A percentile compares a stretch with the other conserved stretches of the same genome.
phyloP scores from a whole-genome alignment of 2,888 invertebrate genomes.

The Dynastes grantii region DNA sequence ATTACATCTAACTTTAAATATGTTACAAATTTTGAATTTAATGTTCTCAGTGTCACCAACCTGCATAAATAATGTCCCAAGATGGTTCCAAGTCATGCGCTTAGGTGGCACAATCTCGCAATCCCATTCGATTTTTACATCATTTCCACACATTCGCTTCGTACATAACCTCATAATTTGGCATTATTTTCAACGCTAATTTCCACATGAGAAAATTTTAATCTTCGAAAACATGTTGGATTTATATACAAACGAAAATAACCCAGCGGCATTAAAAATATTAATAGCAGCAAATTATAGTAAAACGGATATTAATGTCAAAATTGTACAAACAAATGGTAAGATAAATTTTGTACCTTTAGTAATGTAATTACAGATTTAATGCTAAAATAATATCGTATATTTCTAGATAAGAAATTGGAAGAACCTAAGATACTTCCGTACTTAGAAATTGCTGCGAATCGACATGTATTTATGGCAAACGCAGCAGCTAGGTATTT shows the following conservation, averaged over 20 bases:
- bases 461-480: slow-evolving; percentile 79
- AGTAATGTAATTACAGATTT: slow-evolving; percentile 34
- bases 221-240: slow-evolving; percentile 74
- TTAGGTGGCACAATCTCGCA: neutral
- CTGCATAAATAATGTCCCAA: neutral
- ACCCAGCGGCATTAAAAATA: slow-evolving; percentile 84
- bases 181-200: neutral
- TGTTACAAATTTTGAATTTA: no score
- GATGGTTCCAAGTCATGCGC: neutral
- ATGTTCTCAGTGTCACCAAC: neutral
- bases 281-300: slow-evolving; percentile 80
- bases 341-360: slow-evolving; percentile 54
- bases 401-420: slow-evolving; percentile 70
- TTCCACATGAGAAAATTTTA: neutral
- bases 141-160: neutral
- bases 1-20: no score
- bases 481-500: slow-evolving; percentile 82
- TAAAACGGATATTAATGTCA: slow-evolving; percentile 74
- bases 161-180: neutral
- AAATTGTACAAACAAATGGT: slow-evolving; percentile 78
- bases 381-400: neutral
- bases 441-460: slow-evolving; percentile 76
- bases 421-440: slow-evolving; percentile 78
- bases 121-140: neutral
- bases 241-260: slow-evolving; percentile 83